Evolutionary conservation across 1,140 invertebrate species (phyloP).

Genomic region (Calephelis nemesis): DNA sequence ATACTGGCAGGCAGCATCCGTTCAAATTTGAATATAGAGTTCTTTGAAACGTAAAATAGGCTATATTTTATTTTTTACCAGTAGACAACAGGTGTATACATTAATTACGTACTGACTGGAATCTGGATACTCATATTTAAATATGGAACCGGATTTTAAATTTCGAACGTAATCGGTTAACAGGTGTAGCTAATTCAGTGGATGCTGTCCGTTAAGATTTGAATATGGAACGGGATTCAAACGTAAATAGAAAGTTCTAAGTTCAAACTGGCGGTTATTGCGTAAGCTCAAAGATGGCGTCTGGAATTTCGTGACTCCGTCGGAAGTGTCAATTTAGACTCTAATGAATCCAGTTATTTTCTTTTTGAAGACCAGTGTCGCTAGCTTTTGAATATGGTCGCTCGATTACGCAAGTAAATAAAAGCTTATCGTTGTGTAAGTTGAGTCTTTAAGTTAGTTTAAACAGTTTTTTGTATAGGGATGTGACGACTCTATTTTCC

Average conservation of each 20-base stretch:
- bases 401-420: too few species aligned
- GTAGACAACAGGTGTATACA: conserved; percentile 2
- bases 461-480: too few species aligned
- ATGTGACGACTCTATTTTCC: too few species aligned
- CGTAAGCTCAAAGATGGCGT: conserved; percentile 12
- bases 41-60: not conserved
- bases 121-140: conserved; percentile 17
- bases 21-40: not conserved
- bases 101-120: conserved; percentile 8
- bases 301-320: conserved; percentile 1
- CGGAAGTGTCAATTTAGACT: conserved; percentile 9
- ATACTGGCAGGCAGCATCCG: not conserved
- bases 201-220: conserved; percentile 20
- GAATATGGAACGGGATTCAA: conserved; percentile 19
- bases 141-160: conserved; percentile 20
- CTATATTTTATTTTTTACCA: not conserved
- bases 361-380: not conserved
- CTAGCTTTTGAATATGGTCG: too few species aligned
- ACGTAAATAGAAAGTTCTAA: conserved; percentile 27
- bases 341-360: conserved; percentile 8
- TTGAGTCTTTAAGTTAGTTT: too few species aligned
- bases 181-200: not conserved
- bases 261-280: conserved; percentile 25
- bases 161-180: conserved; percentile 1
- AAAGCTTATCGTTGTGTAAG: too few species aligned